Evolutionary conservation across 2,797 vertebrate genomes (phyloP), one percentile per base, ranked within the genome.

Genomic region (Lates japonicus): DNA sequence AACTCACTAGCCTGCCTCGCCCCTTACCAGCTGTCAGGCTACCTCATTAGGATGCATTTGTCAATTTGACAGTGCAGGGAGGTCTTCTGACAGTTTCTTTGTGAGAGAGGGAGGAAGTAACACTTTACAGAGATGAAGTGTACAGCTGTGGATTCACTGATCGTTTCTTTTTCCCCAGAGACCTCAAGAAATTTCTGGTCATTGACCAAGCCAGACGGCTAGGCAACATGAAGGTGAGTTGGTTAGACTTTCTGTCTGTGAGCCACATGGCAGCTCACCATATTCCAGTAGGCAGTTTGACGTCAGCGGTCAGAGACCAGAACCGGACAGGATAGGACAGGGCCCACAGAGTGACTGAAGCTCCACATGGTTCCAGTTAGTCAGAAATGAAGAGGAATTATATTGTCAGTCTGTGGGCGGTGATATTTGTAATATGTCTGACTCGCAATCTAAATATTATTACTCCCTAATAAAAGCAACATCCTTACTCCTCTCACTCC

Each of bases 151-250:
- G 11, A 77, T 49, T 80, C 61, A 83, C 70, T 70, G 33, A 57
- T 63, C 61, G 12, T 74, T 82, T 77, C 55, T 42, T 46, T 31
- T 52, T 48, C 78, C 44, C 49, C 84, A 99, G 98, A 89, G 98
- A 99, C 90, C 96, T 99, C 91, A 98, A 97, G 96, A 99, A 98
- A 57, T 96, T 99, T 44, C 96, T 99, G 39, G 98, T 98, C 70
- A 97, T 97, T 62, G 98, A 99, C 89, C 95, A 97, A 84, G 97
- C 97, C 51, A 95, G 97, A 75, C 92, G 98, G 55, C 93, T 99
- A 1, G 98, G 98, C 48, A 99, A 98, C 92, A 98, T 99, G 97
- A 99, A 99, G 97, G 98, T 99, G 74, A 93, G 96, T 91, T 4
- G 11, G 55, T 77, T 52, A 37, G 58, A 78, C 79, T 84, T 80